Evolutionary conservation across 2,888 invertebrate genomes (phyloP).

Genomic region (Cotesia congregata): DNA sequence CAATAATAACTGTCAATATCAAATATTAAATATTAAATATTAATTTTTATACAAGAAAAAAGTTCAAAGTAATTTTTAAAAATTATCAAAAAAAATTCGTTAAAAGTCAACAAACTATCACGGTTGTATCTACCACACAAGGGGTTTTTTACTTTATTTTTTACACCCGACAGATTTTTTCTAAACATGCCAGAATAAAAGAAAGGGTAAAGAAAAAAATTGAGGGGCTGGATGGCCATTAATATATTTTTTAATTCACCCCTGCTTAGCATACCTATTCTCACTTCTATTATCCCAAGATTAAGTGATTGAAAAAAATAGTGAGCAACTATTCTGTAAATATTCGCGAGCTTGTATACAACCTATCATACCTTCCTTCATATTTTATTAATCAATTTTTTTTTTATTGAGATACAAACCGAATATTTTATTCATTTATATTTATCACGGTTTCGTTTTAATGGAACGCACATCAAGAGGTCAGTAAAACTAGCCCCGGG

Average conservation of each 20-base stretch:
- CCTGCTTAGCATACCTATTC: constrained; percentile 66
- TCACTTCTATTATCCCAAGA: constrained; percentile 40
- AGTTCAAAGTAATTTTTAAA: not conserved
- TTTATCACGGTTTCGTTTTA: not conserved
- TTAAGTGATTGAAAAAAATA: constrained; percentile 22
- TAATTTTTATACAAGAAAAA: not conserved
- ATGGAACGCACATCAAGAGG: not conserved
- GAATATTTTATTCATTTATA: not conserved
- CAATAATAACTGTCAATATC: not conserved
- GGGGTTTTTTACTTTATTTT: constrained; percentile 44
- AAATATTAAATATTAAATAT: not conserved
- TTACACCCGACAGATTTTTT: constrained; percentile 36
- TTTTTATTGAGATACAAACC: constrained; percentile 5
- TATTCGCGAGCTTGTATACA: not conserved
- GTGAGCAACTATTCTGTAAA: constrained; percentile 38
- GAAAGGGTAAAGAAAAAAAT: constrained; percentile 52
- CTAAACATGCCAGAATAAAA: not conserved
- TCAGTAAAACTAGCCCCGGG: constrained; percentile 16
- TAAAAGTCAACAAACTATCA: constrained; percentile 45
- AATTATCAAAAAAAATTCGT: constrained; percentile 46
- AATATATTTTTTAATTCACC: constrained; percentile 66
- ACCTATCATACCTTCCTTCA: not conserved
- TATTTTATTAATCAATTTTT: constrained; percentile 3
- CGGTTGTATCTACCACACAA: constrained; percentile 54
- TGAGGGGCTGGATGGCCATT: constrained; percentile 67